These are phyloP conservation scores for Chrysomallon squamiferum DNA, from an alignment of 1,140 invertebrate genomes.

Conservation along the genomic window DNA sequence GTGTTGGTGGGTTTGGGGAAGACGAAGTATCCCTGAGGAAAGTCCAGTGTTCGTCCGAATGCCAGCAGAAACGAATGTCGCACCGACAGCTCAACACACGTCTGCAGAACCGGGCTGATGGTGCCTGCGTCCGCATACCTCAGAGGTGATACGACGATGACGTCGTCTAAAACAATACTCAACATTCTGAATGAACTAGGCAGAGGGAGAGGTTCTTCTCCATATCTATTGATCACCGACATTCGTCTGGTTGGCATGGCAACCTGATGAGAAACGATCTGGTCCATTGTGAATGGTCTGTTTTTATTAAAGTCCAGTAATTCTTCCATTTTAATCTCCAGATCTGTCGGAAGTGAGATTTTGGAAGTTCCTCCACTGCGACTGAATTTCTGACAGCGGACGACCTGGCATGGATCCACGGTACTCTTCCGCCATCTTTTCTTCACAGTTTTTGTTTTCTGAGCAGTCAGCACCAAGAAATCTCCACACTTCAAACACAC, in stretches of 20 bases:
- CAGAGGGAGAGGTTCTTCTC: constrained; percentile 6
- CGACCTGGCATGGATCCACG: constrained; percentile 7
- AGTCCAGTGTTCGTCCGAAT: constrained; percentile 10
- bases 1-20: constrained; percentile 5
- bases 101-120: constrained; percentile 14
- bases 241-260: constrained; percentile 1
- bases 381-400: constrained; percentile 15
- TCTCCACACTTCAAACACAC: constrained; percentile 37
- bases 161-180: constrained; percentile 9
- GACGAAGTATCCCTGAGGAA: constrained; percentile 17
- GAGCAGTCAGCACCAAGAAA: constrained; percentile 18
- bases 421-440: constrained; percentile 2
- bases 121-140: neutral
- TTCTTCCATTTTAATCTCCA: constrained; percentile 22
- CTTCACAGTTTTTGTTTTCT: constrained; percentile 12
- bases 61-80: constrained; percentile 4
- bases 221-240: constrained; percentile 13
- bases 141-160: constrained; percentile 12
- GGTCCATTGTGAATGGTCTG: constrained; percentile 9
- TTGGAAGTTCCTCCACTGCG: constrained; percentile 10
- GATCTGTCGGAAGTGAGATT: constrained; percentile 24
- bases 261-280: constrained; percentile 14
- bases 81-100: constrained; percentile 6
- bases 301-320: neutral
- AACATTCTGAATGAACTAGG: constrained; percentile 7